Percentiles rank a stretch among this genome's conserved stretches.
phyloP scores from a whole-genome alignment of 2,888 invertebrate species.

The Scaptomyza flava region DNA sequence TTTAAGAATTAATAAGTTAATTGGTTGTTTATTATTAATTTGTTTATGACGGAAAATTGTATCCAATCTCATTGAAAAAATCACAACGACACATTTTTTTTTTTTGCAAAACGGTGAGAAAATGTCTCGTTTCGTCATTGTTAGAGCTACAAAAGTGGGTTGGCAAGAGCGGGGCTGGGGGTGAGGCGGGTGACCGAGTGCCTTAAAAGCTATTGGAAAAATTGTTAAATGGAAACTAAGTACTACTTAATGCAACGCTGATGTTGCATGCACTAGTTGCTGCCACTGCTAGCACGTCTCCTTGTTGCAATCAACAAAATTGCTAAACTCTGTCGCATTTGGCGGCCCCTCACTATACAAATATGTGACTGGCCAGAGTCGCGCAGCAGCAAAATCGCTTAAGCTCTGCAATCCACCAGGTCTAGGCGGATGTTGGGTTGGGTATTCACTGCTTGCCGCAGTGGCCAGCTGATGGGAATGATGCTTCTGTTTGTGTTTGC shows the following conservation, averaged over 20 bases:
- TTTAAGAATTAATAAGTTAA: constrained; percentile 72
- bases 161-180: constrained; percentile 5
- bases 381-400: constrained; percentile 84
- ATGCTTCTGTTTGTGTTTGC: constrained; percentile 77
- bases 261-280: constrained; percentile 22
- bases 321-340: constrained; percentile 87
- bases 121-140: constrained; percentile 46
- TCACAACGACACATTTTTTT: constrained; percentile 64
- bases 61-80: constrained; percentile 74
- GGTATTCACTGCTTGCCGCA: constrained; percentile 67
- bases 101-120: constrained; percentile 59
- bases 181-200: background rate
- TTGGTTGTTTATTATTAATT: constrained; percentile 52
- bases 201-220: constrained; percentile 42
- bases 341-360: constrained; percentile 92
- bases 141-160: constrained; percentile 29
- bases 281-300: constrained; percentile 80
- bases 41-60: constrained; percentile 60
- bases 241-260: constrained; percentile 31
- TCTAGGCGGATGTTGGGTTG: constrained; percentile 82
- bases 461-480: constrained; percentile 57
- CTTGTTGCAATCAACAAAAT: constrained; percentile 85
- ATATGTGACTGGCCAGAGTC: constrained; percentile 92
- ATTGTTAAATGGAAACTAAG: constrained; percentile 33
- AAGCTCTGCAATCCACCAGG: constrained; percentile 83